A percentile compares a stretch with the other conserved stretches of the same genome.
These are phyloP conservation scores for Tetheella fluctuosa DNA, from an alignment of 2,888 invertebrate species.

Conservation along the genomic window DNA sequence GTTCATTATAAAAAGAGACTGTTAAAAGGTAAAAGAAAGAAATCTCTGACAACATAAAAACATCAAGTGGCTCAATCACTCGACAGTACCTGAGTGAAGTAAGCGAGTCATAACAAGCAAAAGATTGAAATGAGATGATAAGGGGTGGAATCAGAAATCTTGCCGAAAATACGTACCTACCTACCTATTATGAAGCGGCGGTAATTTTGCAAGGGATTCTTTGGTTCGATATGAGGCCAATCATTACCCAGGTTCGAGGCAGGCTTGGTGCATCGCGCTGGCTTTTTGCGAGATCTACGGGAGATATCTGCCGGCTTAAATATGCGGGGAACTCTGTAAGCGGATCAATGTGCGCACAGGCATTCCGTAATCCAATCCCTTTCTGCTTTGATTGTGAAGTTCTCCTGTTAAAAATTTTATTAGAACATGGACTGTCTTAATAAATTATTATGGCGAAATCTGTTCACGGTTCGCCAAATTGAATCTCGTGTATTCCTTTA, in stretches of 20 bases:
- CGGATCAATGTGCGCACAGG: slow-evolving; percentile 62
- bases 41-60: slow-evolving; percentile 57
- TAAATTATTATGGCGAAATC: slow-evolving; percentile 39
- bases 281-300: slow-evolving; percentile 71
- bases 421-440: slow-evolving; percentile 24
- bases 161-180: slow-evolving; percentile 77
- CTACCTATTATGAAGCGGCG: slow-evolving; percentile 76
- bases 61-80: slow-evolving; percentile 68
- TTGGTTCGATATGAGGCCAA: slow-evolving; percentile 76
- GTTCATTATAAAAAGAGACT: slow-evolving; percentile 59
- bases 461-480: slow-evolving; percentile 56
- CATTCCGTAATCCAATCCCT: slow-evolving; percentile 54
- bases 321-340: slow-evolving; percentile 60
- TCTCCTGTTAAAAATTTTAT: slow-evolving; percentile 13
- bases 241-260: slow-evolving; percentile 66
- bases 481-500: slow-evolving; percentile 56
- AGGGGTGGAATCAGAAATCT: slow-evolving; percentile 75
- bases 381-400: slow-evolving; percentile 31
- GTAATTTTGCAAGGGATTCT: slow-evolving; percentile 81
- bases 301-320: slow-evolving; percentile 67
- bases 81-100: slow-evolving; percentile 58
- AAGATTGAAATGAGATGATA: slow-evolving; percentile 82
- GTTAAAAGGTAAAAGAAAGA: slow-evolving; percentile 51
- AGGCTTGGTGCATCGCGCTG: slow-evolving; percentile 56
- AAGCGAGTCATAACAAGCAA: slow-evolving; percentile 76